Evolutionary conservation across 2,888 invertebrate species (phyloP).

Genomic region (Dorcus parallelipipedus): DNA sequence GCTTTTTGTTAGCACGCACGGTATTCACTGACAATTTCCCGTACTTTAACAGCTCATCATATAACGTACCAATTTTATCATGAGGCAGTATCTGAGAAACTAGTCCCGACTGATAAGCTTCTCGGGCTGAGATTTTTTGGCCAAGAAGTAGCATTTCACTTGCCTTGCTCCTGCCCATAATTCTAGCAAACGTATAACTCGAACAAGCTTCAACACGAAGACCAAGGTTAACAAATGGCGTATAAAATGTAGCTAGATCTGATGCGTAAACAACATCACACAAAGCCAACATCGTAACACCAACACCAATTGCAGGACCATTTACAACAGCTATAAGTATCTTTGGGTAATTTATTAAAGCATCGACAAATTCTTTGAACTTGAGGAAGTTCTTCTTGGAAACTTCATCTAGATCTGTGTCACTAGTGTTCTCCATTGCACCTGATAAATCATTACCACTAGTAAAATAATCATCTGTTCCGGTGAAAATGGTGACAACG

Average conservation of each 20-base stretch:
- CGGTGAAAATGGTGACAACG: conserved; percentile 61
- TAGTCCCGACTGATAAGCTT: conserved; percentile 76
- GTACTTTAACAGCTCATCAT: conserved; percentile 56
- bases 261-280: conserved; percentile 87
- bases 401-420: background rate
- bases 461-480: conserved; percentile 72
- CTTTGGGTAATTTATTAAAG: conserved; percentile 86
- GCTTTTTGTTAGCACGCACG: conserved; percentile 65
- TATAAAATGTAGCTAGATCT: conserved; percentile 79
- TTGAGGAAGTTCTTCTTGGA: conserved; percentile 1
- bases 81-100: conserved; percentile 74
- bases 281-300: conserved; percentile 77
- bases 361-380: conserved; percentile 64
- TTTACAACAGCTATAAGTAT: conserved; percentile 84
- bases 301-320: conserved; percentile 92
- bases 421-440: conserved; percentile 2
- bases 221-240: conserved; percentile 84
- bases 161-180: conserved; percentile 81
- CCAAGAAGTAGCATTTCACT: conserved; percentile 55
- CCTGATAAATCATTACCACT: conserved; percentile 72
- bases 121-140: conserved; percentile 72
- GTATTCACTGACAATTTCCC: conserved; percentile 57
- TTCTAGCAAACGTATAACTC: conserved; percentile 75
- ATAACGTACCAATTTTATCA: conserved; percentile 54
- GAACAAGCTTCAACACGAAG: conserved; percentile 89